These are phyloP conservation scores for Sitodiplosis mosellana DNA, from an alignment of 1,140 invertebrate species.

Conservation along the genomic window DNA sequence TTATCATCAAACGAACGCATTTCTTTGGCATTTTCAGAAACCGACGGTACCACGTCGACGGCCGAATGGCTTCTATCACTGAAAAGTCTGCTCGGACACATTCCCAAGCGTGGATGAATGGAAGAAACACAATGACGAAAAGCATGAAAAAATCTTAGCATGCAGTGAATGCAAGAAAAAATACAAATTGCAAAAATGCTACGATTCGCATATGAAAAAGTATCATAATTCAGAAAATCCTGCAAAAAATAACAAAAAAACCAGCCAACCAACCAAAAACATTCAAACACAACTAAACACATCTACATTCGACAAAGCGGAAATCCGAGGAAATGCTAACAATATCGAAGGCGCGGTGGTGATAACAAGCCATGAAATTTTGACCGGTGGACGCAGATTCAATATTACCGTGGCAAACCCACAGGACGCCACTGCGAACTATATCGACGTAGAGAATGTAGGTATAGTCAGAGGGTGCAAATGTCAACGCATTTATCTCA, in stretches of 20 bases:
- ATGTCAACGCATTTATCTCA: too few species aligned
- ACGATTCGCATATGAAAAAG: too few species aligned
- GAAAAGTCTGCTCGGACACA: conserved; percentile 22
- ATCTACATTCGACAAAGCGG: conserved; percentile 23
- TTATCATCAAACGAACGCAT: too few species aligned
- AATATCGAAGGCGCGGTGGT: conserved; percentile 15
- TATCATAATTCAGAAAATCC: too few species aligned
- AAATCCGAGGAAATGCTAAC: conserved; percentile 8
- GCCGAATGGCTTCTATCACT: conserved; percentile 21
- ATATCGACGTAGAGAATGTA: background rate
- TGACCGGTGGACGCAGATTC: conserved; percentile 20
- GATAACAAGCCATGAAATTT: conserved; percentile 22
- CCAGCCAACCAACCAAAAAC: background rate
- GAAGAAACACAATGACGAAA: conserved; percentile 22
- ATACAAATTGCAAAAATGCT: too few species aligned
- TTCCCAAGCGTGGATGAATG: conserved; percentile 21
- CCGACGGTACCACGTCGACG: conserved; percentile 19
- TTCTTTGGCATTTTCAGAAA: too few species aligned
- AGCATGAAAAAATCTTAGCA: conserved; percentile 15
- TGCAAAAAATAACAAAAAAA: conserved; percentile 11
- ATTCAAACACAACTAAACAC: conserved; percentile 7
- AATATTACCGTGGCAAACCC: conserved; percentile 23
- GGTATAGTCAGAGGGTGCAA: too few species aligned
- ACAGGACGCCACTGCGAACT: conserved; percentile 8
- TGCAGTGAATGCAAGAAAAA: conserved; percentile 22